phyloP scores from a whole-genome alignment of 37 sponge, comb jelly and placozoan species.

The Amphimedon queenslandica region DNA sequence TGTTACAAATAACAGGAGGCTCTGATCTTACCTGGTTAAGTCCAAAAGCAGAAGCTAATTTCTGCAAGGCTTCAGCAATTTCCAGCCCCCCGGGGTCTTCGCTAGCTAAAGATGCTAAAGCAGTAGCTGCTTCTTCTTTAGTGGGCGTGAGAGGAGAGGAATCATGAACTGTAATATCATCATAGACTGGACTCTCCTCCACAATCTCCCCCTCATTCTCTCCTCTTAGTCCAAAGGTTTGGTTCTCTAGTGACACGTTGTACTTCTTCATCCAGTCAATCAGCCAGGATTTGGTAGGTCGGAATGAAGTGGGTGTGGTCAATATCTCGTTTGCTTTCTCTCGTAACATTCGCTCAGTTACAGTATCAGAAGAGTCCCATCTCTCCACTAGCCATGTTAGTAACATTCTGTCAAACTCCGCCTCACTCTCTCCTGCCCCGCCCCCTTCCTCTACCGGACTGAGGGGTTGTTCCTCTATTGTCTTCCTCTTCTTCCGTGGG shows the following conservation, averaged over 20 bases:
- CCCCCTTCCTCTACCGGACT: constrained; percentile 27
- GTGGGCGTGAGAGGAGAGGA: constrained; percentile 54
- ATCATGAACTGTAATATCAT: constrained; percentile 30
- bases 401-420: constrained; percentile 66
- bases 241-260: constrained; percentile 69
- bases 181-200: constrained; percentile 55
- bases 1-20: neutral
- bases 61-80: constrained; percentile 66
- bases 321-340: constrained; percentile 66
- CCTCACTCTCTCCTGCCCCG: constrained; percentile 42
- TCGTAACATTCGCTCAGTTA: constrained; percentile 43
- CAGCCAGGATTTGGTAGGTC: constrained; percentile 62
- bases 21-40: constrained; percentile 6
- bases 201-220: constrained; percentile 61
- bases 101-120: constrained; percentile 60
- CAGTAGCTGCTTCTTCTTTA: constrained; percentile 69
- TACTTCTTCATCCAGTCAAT: constrained; percentile 54
- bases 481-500: constrained; percentile 24
- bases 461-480: too few species aligned
- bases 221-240: constrained; percentile 53
- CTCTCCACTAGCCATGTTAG: constrained; percentile 70
- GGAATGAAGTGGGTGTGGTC: constrained; percentile 44
- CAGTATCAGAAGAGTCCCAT: constrained; percentile 60
- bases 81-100: constrained; percentile 63
- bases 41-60: constrained; percentile 64